These are phyloP conservation scores for Drosophila nasuta DNA, from an alignment of 1,140 invertebrate species.

Conservation along the genomic window DNA sequence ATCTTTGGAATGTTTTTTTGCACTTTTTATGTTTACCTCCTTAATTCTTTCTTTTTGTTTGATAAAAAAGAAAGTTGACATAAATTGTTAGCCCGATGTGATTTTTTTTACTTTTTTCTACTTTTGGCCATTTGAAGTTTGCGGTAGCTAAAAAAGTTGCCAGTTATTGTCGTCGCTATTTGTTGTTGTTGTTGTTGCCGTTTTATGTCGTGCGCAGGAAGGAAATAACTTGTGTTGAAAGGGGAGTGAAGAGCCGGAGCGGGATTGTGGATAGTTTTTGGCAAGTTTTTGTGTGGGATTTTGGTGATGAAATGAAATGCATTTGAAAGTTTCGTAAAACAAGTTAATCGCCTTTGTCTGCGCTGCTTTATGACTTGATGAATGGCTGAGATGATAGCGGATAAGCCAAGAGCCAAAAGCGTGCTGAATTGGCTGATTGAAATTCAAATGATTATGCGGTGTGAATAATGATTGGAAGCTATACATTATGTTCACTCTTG, in stretches of 20 bases:
- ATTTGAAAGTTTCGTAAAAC: constrained; percentile 74
- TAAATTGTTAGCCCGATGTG: constrained; percentile 64
- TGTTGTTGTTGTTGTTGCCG: constrained; percentile 29
- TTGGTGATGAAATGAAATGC: constrained; percentile 61
- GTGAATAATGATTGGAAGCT: constrained; percentile 2
- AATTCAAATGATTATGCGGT: constrained; percentile 6
- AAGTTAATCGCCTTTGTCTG: constrained; percentile 71
- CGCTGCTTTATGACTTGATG: constrained; percentile 20
- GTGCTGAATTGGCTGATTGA: constrained; percentile 28
- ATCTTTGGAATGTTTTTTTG: constrained; percentile 67
- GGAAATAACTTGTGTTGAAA: constrained; percentile 56
- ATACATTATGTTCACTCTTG: background rate
- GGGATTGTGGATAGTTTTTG: constrained; percentile 55
- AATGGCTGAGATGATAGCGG: constrained; percentile 16
- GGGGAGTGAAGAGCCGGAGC: background rate
- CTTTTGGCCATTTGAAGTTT: constrained; percentile 52
- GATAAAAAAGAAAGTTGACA: constrained; percentile 82
- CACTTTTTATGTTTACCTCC: constrained; percentile 40
- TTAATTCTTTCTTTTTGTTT: constrained; percentile 78
- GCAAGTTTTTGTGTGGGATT: constrained; percentile 63
- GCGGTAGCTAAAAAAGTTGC: constrained; percentile 52
- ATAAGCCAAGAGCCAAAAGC: constrained; percentile 35
- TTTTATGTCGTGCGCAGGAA: constrained; percentile 66
- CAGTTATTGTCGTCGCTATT: constrained; percentile 27
- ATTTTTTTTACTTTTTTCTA: constrained; percentile 30